Percentiles rank a stretch among this genome's conserved stretches.
Evolutionary conservation across 2,797 vertebrate genomes (phyloP).

Genomic region (Cossypha dichroa): DNA sequence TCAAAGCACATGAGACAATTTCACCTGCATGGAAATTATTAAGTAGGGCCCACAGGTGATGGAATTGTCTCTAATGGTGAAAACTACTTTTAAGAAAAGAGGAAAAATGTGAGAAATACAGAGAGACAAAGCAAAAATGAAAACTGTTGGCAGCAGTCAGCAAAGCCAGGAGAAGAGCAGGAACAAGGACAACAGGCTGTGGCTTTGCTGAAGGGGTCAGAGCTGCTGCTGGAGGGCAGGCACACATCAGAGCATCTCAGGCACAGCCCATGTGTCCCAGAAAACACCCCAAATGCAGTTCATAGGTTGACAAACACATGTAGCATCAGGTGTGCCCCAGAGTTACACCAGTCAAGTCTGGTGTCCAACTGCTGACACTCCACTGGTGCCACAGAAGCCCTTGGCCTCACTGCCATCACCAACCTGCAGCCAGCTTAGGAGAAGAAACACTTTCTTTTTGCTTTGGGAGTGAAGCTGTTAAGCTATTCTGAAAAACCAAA

Average conservation of each 20-base stretch:
- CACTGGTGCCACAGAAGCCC: not conserved
- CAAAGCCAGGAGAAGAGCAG: not conserved
- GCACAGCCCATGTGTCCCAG: not conserved
- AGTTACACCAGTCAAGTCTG: not conserved
- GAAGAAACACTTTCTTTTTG: not conserved
- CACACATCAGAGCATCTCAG: not conserved
- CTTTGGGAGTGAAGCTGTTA: not conserved
- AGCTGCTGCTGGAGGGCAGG: not conserved
- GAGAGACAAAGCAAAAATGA: not conserved
- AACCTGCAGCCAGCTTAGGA: not conserved
- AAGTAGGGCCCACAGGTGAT: not conserved
- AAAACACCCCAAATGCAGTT: not conserved
- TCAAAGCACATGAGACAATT: not conserved
- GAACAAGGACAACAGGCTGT: not conserved
- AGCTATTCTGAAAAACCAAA: not conserved
- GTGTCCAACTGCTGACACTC: not conserved
- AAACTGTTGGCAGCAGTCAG: not conserved
- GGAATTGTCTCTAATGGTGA: not conserved
- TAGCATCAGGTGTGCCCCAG: not conserved
- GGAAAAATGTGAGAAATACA: not conserved
- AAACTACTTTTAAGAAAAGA: not conserved
- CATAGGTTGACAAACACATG: not conserved
- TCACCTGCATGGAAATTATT: fast-evolving
- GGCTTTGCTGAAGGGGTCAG: not conserved
- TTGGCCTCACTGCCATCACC: fast-evolving